Base-by-base conservation (phyloP, 2,113 vertebrate species). In the Cheirogaleus medius region DNA sequence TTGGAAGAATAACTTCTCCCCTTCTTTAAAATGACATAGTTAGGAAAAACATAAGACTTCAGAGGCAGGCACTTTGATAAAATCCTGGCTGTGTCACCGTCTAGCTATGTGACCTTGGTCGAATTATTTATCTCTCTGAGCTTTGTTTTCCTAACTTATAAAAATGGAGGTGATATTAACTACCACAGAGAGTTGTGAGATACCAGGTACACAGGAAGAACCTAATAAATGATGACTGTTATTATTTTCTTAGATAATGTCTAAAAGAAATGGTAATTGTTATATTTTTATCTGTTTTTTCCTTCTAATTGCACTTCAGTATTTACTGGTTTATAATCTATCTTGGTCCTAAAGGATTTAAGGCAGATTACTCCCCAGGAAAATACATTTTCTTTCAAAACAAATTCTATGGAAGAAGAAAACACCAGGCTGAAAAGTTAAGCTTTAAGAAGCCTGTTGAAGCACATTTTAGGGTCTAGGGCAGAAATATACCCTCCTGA, bases 381-480 rank as follows among this genome's bases (percentile, higher is more conserved):
- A 95, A 96, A 85, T 78, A 96, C 44, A 34, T 91, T 82, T 93
- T 77, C 60, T 49, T 77, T 94, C 42, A 21, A 95, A 85, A 76
- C n/a, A 93, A 92, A 60, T 73, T 87, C 27, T 78, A 6, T 78
- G 1, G 5, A 82, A 78, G 81, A 88, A 73, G 6, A 77, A 95
- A 68, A 91, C 10, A 54, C 52, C 39, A 83, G 32, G 20, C 10
- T 69, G 34, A 66, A 58, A 12, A 56, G 4, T 85, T 91, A 76
- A 63, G 14, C 32, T 86, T 20, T 52, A 87, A 76, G 34, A 82
- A 21, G 52, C 14, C 63, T 54, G 0, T 60, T 71, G n/a, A 95
- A 77, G n/a, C 18, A 69, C 18, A 84, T 76, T 64, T 20, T 80
- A n/a, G 39, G 21, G 12, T n/a, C 18, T 81, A 15, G 23, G 10